phyloP scores from a whole-genome alignment of 2,888 invertebrate species.

The Craniophora ligustri region DNA sequence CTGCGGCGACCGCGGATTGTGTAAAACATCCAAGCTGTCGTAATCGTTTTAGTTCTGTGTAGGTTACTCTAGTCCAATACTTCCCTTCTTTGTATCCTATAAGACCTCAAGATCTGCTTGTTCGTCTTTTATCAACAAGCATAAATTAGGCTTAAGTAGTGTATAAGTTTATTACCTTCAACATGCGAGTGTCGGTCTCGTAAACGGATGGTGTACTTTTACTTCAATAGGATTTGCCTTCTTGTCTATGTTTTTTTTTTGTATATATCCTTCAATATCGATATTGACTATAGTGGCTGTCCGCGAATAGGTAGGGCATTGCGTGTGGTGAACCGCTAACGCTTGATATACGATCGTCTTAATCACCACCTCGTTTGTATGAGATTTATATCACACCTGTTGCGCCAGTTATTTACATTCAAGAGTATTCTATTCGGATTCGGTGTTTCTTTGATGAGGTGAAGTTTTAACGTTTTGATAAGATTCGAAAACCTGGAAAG shows the following conservation, averaged over 20 bases:
- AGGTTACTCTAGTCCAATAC: too few species aligned
- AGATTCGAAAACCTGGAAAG: constrained; percentile 1
- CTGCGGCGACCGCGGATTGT: too few species aligned
- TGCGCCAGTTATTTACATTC: constrained; percentile 85
- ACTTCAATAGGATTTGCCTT: constrained; percentile 48
- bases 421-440: constrained; percentile 73
- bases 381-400: constrained; percentile 85
- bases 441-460: constrained; percentile 36
- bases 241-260: too few species aligned
- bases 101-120: constrained; percentile 18
- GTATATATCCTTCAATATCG: constrained; percentile 58
- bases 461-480: constrained; percentile 14
- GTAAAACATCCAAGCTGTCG: too few species aligned
- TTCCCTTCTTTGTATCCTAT: too few species aligned
- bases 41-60: too few species aligned
- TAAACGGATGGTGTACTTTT: constrained; percentile 31
- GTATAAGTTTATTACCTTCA: constrained; percentile 38
- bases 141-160: constrained; percentile 45
- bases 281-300: constrained; percentile 56
- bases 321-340: constrained; percentile 74
- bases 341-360: constrained; percentile 81
- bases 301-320: constrained; percentile 68
- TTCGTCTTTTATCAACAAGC: constrained; percentile 34
- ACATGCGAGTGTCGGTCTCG: constrained; percentile 26
- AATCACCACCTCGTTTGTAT: constrained; percentile 80